These are phyloP conservation scores for Falco berigora DNA, from an alignment of 2,797 vertebrate species.

Conservation along the genomic window DNA sequence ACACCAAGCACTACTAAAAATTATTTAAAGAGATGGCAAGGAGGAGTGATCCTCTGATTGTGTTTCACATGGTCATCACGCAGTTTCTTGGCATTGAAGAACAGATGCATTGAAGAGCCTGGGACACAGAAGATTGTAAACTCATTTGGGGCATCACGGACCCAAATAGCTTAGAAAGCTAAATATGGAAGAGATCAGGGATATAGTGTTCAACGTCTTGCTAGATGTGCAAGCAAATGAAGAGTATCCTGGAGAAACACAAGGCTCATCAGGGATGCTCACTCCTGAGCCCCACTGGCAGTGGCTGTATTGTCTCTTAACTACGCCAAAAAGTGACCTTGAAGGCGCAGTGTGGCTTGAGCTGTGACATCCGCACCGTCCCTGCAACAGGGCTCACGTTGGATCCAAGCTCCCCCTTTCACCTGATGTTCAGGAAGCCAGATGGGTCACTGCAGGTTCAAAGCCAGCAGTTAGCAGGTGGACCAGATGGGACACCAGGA, in stretches of 20 bases:
- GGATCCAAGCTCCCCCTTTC: not conserved
- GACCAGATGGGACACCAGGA: not conserved
- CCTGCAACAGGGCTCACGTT: not conserved
- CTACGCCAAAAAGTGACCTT: not conserved
- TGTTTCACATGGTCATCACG: fast-evolving
- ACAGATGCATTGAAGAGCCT: not conserved
- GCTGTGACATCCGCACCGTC: not conserved
- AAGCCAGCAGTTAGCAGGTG: not conserved
- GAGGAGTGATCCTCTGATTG: not conserved
- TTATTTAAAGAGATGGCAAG: not conserved
- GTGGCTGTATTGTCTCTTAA: not conserved
- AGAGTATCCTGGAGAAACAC: not conserved
- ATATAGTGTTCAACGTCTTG: not conserved
- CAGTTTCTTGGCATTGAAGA: not conserved
- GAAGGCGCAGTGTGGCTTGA: not conserved
- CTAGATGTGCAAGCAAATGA: not conserved
- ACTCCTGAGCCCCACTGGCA: not conserved
- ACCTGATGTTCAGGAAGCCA: not conserved
- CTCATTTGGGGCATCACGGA: not conserved
- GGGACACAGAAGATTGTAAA: not conserved
- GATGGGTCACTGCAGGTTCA: not conserved
- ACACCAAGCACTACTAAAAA: not conserved
- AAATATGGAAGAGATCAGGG: not conserved
- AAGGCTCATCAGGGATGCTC: not conserved
- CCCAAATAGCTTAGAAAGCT: not conserved